Evolutionary conservation across 2,888 invertebrate genomes (phyloP).

Genomic region (Drosophila putrida): DNA sequence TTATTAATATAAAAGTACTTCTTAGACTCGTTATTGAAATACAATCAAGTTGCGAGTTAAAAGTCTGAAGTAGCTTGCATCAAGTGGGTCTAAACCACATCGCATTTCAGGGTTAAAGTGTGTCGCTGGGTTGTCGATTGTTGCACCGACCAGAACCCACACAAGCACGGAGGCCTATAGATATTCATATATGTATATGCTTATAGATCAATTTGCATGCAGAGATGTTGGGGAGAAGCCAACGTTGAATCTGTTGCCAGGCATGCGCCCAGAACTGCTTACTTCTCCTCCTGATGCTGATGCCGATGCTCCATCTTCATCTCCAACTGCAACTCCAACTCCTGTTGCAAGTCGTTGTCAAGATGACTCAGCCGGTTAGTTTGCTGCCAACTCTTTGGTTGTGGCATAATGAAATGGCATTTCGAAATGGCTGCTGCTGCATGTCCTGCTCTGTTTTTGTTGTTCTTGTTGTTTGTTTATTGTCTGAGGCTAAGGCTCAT

Average conservation of each 20-base stretch:
- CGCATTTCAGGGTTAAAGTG: conserved; percentile 35
- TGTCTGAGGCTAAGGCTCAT: conserved; percentile 49
- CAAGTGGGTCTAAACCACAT: conserved; percentile 21
- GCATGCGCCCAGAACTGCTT: conserved; percentile 33
- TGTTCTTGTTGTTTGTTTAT: conserved; percentile 62
- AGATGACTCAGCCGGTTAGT: conserved; percentile 67
- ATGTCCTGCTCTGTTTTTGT: conserved; percentile 41
- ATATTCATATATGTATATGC: background rate
- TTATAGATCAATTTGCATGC: conserved; percentile 68
- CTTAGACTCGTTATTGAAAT: background rate
- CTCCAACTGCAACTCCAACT: conserved; percentile 3
- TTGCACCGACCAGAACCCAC: conserved; percentile 12
- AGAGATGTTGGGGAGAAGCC: conserved; percentile 34
- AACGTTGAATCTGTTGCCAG: conserved; percentile 68
- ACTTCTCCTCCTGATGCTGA: background rate
- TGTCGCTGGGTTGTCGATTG: conserved; percentile 41
- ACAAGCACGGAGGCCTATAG: conserved; percentile 4
- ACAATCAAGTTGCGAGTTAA: background rate
- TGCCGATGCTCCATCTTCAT: background rate
- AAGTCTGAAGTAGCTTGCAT: conserved; percentile 6
- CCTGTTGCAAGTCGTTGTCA: conserved; percentile 38
- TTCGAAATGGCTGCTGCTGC: conserved; percentile 71
- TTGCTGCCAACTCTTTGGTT: conserved; percentile 26
- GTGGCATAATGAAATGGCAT: conserved; percentile 78
- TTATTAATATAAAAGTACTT: background rate